These are phyloP conservation scores for Epistrophella euchroma DNA, from an alignment of 2,888 invertebrate species.

Conservation along the genomic window DNA sequence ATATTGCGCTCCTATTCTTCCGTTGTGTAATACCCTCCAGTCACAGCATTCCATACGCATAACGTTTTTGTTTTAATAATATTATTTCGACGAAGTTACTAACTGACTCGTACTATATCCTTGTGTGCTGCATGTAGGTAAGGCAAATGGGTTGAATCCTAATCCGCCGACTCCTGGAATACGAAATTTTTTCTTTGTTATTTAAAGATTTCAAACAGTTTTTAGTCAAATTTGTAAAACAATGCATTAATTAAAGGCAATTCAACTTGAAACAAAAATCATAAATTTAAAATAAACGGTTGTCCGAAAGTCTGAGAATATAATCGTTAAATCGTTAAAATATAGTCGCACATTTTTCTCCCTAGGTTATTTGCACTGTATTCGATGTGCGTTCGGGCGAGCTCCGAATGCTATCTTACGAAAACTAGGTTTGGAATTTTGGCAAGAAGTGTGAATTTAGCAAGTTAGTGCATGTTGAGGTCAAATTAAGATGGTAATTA, in stretches of 20 bases:
- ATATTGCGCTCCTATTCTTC: constrained; percentile 59
- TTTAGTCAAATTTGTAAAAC: background rate
- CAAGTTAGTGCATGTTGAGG: too few species aligned
- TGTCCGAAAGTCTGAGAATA: too few species aligned
- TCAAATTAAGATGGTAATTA: too few species aligned
- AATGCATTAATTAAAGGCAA: background rate
- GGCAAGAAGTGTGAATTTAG: too few species aligned
- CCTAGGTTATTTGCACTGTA: too few species aligned
- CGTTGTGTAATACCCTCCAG: background rate
- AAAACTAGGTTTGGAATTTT: too few species aligned
- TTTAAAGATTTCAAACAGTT: background rate
- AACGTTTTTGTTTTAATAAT: constrained; percentile 81
- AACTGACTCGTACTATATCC: constrained; percentile 91
- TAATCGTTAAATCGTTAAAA: too few species aligned
- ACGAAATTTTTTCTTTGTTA: background rate
- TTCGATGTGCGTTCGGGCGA: too few species aligned
- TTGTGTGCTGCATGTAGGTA: constrained; percentile 95
- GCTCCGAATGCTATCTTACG: too few species aligned
- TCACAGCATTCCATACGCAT: constrained; percentile 1
- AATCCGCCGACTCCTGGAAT: constrained; percentile 90
- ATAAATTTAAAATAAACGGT: too few species aligned
- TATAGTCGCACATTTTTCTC: too few species aligned
- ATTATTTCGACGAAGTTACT: constrained; percentile 91
- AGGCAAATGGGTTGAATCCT: constrained; percentile 96
- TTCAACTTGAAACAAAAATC: background rate